A percentile compares a stretch with the other conserved stretches of the same genome.
phyloP scores from a whole-genome alignment of 1,140 invertebrate genomes.

The Drosophila tani region DNA sequence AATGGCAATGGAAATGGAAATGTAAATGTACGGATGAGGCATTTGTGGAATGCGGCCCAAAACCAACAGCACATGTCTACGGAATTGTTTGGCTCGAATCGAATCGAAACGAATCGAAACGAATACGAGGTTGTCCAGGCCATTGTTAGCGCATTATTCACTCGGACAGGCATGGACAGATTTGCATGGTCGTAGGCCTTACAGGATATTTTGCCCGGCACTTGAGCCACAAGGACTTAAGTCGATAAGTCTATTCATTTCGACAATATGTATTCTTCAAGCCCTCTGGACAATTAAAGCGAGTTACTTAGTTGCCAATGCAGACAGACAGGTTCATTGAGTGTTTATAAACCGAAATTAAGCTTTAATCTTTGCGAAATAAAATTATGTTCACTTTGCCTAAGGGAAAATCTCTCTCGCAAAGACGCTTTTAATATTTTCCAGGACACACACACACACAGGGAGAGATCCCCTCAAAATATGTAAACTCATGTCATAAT shows the following conservation, averaged over 20 bases:
- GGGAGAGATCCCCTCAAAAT: conserved; percentile 10
- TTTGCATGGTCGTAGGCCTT: not conserved
- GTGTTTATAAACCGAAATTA: not conserved
- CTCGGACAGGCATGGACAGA: conserved; percentile 21
- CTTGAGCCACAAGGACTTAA: not conserved
- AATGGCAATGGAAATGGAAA: not conserved
- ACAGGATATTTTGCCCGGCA: not conserved
- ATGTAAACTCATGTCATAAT: conserved; percentile 73
- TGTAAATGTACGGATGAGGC: not conserved
- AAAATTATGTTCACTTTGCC: not conserved
- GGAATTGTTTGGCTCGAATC: conserved; percentile 11
- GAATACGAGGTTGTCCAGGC: conserved; percentile 38
- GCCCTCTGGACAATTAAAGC: not conserved
- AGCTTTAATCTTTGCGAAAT: not conserved
- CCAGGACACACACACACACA: conserved; percentile 23
- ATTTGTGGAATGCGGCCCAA: conserved; percentile 14
- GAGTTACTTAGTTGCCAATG: not conserved
- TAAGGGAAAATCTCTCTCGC: conserved; percentile 6
- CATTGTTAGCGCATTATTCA: conserved; percentile 68
- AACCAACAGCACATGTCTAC: conserved; percentile 21
- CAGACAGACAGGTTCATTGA: not conserved
- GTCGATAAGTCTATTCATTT: conserved; percentile 1
- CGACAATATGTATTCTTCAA: not conserved
- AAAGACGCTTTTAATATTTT: conserved; percentile 54
- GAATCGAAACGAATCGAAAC: not conserved